Base-by-base conservation (phyloP, 2,888 invertebrate genomes). In the Heliconius erato region DNA sequence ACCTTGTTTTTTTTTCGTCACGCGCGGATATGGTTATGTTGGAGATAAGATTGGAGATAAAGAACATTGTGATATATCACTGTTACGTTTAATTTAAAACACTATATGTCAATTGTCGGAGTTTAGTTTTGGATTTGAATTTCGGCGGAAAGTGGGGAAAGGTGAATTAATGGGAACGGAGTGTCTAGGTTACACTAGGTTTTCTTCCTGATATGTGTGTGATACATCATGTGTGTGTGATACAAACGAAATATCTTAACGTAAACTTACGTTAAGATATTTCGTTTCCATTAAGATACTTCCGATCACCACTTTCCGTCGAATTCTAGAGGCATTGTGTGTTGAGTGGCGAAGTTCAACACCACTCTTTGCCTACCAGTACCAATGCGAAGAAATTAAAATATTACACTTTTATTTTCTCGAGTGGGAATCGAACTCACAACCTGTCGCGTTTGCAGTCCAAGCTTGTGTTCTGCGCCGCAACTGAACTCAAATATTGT, bases 1-100 rank as follows among this genome's bases (percentile, higher is more conserved):
- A 80, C 80, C 68, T 81, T 67, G 67, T 74, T 76, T 54, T n/a
- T 72, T 69, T 72, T 44, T 72, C 26, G 49, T 72, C 72, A 72
- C 72, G 49, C 72, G 49, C 49, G 16, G 44, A 49, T 49, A 49
- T 49, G n/a, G 49, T 72, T 49, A 28, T 44, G 72, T 49, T 49
- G 6, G 9, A 72, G 72, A 72, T 72, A 72, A 72, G 72, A 72
- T 72, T n/a, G 44, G 44, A 72, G 72, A 72, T 72, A 44, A 26
- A 28, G 40, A 44, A 23, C 23, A 26, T 14, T 16, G 71, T 71
- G 44, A 71, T 71, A 71, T 26, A 71, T 71, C 40, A 40, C 71
- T 71, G 44, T 71, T 40, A 16, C 14, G 9, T 54, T 54, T 54
- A 54, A 23, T 71, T 71, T 14, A 44, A 44, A 71, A 44, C 71